phyloP scores from a whole-genome alignment of 2,888 invertebrate genomes.

The Acheta domesticus region DNA sequence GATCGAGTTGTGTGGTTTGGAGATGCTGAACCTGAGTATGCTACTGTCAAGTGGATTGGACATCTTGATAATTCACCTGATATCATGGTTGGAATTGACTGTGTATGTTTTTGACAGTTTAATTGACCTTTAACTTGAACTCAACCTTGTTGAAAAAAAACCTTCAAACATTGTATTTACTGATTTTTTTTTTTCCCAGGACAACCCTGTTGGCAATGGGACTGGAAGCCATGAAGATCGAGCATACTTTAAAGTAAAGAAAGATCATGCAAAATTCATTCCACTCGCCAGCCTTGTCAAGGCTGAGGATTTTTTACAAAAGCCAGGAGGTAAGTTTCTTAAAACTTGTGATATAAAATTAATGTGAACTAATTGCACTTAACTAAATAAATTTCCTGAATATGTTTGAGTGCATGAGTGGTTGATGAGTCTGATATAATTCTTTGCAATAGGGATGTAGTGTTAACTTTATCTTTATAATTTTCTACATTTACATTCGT shows the following conservation, averaged over 20 bases:
- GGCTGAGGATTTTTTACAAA: constrained; percentile 46
- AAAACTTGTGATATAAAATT: not conserved
- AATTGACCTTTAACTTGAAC: no score
- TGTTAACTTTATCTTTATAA: no score
- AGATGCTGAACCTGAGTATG: constrained; percentile 37
- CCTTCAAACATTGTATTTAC: constrained; percentile 3
- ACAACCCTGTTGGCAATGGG: constrained; percentile 52
- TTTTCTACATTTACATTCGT: no score
- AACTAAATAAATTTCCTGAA: no score
- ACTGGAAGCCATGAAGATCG: constrained; percentile 51
- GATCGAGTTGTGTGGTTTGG: constrained; percentile 41
- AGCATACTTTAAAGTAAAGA: constrained; percentile 48
- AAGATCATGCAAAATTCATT: constrained; percentile 51
- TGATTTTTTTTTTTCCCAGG: constrained; percentile 44
- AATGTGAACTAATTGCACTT: no score
- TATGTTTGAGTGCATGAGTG: no score
- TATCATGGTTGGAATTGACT: constrained; percentile 39
- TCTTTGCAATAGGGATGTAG: no score
- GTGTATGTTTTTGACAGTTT: constrained; percentile 38
- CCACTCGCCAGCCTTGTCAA: constrained; percentile 51
- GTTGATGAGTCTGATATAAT: no score
- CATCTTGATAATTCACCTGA: constrained; percentile 31
- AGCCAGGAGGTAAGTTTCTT: constrained; percentile 35
- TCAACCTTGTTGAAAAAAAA: not conserved
- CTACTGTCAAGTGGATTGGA: constrained; percentile 36